Evolutionary conservation across 2,888 invertebrate genomes (phyloP).

Genomic region (Cerastis rubricosa): DNA sequence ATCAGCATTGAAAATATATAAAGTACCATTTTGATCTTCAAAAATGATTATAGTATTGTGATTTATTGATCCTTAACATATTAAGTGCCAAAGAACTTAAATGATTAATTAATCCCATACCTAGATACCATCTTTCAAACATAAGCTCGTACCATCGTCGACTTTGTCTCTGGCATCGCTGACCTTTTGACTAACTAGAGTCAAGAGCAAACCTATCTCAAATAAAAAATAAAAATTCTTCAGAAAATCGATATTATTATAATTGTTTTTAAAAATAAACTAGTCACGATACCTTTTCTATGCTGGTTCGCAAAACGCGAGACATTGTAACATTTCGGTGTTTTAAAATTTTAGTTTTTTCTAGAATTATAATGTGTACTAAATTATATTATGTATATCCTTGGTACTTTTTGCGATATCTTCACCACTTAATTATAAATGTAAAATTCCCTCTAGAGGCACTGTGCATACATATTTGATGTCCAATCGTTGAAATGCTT

Average conservation of each 20-base stretch:
- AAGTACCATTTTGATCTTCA: neutral
- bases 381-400: conserved; percentile 50
- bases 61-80: conserved; percentile 19
- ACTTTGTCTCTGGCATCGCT: too few relatives aligned
- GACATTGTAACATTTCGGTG: conserved; percentile 31
- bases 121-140: neutral
- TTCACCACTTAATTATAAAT: conserved; percentile 3
- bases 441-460: neutral
- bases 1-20: conserved; percentile 25
- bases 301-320: conserved; percentile 38
- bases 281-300: conserved; percentile 20
- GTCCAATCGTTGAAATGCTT: neutral
- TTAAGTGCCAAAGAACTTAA: conserved; percentile 6
- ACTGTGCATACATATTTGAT: conserved; percentile 6
- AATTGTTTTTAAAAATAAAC: conserved; percentile 1
- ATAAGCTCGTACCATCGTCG: too few relatives aligned
- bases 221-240: too few relatives aligned
- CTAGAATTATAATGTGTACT: conserved; percentile 44
- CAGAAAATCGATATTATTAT: neutral
- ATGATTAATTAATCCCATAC: conserved; percentile 28
- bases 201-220: too few relatives aligned
- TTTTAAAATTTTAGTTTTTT: conserved; percentile 44
- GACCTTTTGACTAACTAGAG: too few relatives aligned
- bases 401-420: conserved; percentile 47
- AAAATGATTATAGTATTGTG: neutral